Percentiles rank a stretch among this genome's conserved stretches.
Evolutionary conservation across 2,888 invertebrate genomes (phyloP).

Genomic region (Dilophus febrilis): DNA sequence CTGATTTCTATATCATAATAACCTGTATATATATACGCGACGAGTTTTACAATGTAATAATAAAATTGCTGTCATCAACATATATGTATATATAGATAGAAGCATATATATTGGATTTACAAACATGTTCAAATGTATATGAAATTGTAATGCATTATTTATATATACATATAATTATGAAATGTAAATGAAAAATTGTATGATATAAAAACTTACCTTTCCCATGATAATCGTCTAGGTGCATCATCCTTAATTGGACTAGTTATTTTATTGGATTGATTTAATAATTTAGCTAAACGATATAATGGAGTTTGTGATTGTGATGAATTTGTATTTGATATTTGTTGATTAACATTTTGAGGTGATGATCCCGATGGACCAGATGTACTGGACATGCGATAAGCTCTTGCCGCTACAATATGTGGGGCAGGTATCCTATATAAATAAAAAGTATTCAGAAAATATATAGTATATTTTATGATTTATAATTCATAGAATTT

Average conservation of each 20-base stretch:
- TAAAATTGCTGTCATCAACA: too few species aligned
- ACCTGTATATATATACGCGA: too few species aligned
- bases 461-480: too few species aligned
- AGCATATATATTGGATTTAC: too few species aligned
- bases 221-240: slow-evolving; percentile 37
- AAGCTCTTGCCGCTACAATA: slow-evolving; percentile 37
- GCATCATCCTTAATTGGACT: slow-evolving; percentile 30
- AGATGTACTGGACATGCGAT: slow-evolving; percentile 27
- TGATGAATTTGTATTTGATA: slow-evolving; percentile 12
- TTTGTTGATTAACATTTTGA: slow-evolving; percentile 14
- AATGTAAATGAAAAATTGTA: too few species aligned
- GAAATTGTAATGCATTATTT: too few species aligned
- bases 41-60: too few species aligned
- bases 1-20: too few species aligned
- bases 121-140: too few species aligned
- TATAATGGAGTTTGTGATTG: slow-evolving; percentile 29
- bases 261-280: slow-evolving; percentile 29
- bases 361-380: slow-evolving; percentile 10
- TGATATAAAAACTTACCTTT: slow-evolving; percentile 32
- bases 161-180: too few species aligned
- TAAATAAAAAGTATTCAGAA: slow-evolving; percentile 7
- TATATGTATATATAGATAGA: too few species aligned
- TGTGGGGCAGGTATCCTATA: slow-evolving; percentile 38
- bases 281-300: slow-evolving; percentile 36
- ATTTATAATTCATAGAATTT: too few species aligned